phyloP scores from a whole-genome alignment of 2,888 invertebrate species.

The Aphidius colemani region DNA sequence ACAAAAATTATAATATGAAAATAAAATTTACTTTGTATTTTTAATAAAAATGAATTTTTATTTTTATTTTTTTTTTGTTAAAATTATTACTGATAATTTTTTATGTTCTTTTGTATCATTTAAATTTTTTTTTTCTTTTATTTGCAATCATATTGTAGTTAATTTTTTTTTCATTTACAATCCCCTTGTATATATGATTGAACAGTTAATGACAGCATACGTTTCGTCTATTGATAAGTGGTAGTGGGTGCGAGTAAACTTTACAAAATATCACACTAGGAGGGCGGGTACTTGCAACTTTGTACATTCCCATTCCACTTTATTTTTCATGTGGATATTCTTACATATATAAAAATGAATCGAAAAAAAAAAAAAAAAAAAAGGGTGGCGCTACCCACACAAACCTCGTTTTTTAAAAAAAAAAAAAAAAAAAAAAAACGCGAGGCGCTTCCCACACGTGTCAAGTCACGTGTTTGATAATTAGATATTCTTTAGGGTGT shows the following conservation, averaged over 20 bases:
- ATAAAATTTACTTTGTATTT: too few relatives aligned
- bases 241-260: conserved; percentile 48
- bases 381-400: conserved; percentile 57
- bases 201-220: conserved; percentile 52
- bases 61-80: too few relatives aligned
- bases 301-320: conserved; percentile 20
- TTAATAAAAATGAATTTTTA: too few relatives aligned
- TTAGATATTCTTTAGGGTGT: conserved; percentile 58
- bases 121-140: conserved; percentile 11
- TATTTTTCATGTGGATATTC: conserved; percentile 6
- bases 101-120: conserved; percentile 6
- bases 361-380: conserved; percentile 34
- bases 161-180: conserved; percentile 9
- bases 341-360: conserved; percentile 47
- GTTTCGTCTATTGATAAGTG: conserved; percentile 49
- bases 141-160: neutral
- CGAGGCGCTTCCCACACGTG: conserved; percentile 59
- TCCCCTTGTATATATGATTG: conserved; percentile 14
- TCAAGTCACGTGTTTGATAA: conserved; percentile 58
- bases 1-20: too few relatives aligned
- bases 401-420: too few relatives aligned
- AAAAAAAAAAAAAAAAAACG: conserved; percentile 44
- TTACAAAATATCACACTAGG: conserved; percentile 58
- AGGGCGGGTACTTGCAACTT: conserved; percentile 40
- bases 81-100: neutral